Percentiles rank a stretch among this genome's conserved stretches.
These are phyloP conservation scores for Mesitornis unicolor DNA, from an alignment of 2,113 vertebrate genomes.

Conservation along the genomic window DNA sequence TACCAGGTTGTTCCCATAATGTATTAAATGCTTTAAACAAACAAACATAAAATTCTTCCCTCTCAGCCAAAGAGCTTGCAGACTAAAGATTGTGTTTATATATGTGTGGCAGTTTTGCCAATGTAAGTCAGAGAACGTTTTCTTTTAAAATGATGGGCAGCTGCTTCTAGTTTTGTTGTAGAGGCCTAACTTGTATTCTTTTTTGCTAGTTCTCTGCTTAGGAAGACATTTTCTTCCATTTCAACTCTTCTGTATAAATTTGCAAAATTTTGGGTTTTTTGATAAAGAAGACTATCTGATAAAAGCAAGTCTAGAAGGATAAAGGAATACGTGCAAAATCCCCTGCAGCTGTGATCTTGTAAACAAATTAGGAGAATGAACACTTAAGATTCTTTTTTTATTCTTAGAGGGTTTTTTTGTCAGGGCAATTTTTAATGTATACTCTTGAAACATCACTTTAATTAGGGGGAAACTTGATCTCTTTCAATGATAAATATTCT, in stretches of 20 bases:
- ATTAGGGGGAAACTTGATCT: not conserved
- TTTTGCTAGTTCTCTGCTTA: not conserved
- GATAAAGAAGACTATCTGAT: not conserved
- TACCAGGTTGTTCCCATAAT: fast-evolving
- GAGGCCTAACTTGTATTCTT: not conserved
- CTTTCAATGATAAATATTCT: not conserved
- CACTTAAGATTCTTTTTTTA: not conserved
- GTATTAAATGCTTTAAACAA: not conserved
- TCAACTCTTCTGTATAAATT: not conserved
- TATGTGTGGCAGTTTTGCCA: not conserved
- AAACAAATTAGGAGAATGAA: not conserved
- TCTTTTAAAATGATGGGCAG: not conserved
- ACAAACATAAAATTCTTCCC: fast-evolving
- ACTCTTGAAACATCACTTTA: not conserved
- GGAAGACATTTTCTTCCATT: not conserved
- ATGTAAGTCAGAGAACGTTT: not conserved
- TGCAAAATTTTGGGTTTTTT: not conserved
- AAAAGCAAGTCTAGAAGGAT: not conserved
- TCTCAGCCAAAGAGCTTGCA: not conserved
- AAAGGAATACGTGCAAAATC: not conserved
- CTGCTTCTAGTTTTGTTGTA: not conserved
- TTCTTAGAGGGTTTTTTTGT: not conserved
- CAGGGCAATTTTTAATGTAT: not conserved
- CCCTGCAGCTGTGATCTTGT: not conserved
- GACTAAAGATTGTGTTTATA: not conserved